Evolutionary conservation across 92 coral and sea anemone genomes (phyloP).

Genomic region (Desmophyllum pertusum): DNA sequence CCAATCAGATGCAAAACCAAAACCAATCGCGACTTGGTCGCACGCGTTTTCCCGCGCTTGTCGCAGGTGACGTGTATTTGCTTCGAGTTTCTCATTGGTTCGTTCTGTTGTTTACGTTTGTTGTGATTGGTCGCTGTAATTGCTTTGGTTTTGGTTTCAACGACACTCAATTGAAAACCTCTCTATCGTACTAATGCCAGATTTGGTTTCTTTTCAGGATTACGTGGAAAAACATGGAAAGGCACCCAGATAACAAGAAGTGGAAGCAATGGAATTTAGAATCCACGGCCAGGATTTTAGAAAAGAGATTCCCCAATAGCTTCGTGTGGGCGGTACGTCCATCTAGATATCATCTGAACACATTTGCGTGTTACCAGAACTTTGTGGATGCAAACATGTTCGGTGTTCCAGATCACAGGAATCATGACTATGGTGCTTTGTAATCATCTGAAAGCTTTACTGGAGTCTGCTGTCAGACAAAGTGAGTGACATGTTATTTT

Average conservation of each 20-base stretch:
- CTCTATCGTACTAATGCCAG: not conserved
- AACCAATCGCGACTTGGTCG: too few relatives aligned
- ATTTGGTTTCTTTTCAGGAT: conserved; percentile 58
- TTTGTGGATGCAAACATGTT: conserved; percentile 84
- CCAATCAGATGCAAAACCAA: too few relatives aligned
- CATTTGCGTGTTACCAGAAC: conserved; percentile 91
- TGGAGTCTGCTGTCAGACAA: conserved; percentile 77
- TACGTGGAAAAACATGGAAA: conserved; percentile 89
- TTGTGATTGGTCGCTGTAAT: too few relatives aligned
- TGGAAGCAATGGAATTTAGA: conserved; percentile 98
- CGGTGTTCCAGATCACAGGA: conserved; percentile 95
- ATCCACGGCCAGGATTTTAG: conserved; percentile 82
- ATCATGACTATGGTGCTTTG: conserved; percentile 75
- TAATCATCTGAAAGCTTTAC: conserved; percentile 66
- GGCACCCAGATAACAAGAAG: conserved; percentile 72
- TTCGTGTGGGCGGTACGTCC: conserved; percentile 96
- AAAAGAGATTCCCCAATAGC: conserved; percentile 86
- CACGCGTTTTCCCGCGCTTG: too few relatives aligned
- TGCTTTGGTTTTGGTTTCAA: too few relatives aligned
- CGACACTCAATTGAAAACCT: too few relatives aligned
- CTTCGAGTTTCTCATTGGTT: too few relatives aligned
- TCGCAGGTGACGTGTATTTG: too few relatives aligned
- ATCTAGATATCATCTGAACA: conserved; percentile 76
- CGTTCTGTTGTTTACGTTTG: too few relatives aligned
- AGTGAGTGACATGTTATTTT: conserved; percentile 43